Evolutionary conservation across 2,888 invertebrate genomes (phyloP), one percentile per base, ranked within the genome.

Genomic region (Boloria selene): DNA sequence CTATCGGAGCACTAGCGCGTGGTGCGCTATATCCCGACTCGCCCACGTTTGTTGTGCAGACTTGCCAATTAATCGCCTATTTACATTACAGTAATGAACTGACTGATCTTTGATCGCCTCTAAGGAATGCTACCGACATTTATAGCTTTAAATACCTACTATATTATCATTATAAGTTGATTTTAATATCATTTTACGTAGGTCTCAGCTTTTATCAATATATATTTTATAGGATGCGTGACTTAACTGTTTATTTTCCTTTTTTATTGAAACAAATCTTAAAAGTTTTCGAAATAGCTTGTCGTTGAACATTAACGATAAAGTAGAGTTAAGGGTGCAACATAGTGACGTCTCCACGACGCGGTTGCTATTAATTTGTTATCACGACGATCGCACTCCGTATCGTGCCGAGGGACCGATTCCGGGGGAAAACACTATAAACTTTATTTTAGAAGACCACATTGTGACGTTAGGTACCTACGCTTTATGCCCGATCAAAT

Each of bases 291-390:
- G 42, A 55, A 55, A 42, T 14, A 17, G 42, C 18, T 13, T 16
- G 42, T 47, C n/a, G 22, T 54, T n/a, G 54, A 38, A 63, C 45
- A 50, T 54, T 50, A 49, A 55, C 16, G 42, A 63, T 55, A 55
- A 65, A 63, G 68, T 75, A 73, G 70, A 69, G 74, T 68, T 70
- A 72, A 49, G 75, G 70, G 74, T 68, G 70, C 70, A 73, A 70
- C 71, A 77, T 72, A 66, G 79, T 78, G 84, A 83, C 85, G 84
- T 83, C 82, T 81, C 76, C 74, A 76, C 82, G 84, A 84, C 84
- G 85, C 82, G 87, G 86, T 87, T 84, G 84, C 85, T 87, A 86
- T 87, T 86, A 86, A 86, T 83, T 78, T 78, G 80, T 80, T 85
- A 67, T 67, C 66, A 44, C 44, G 53, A 49, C 61, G 58, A 61